Base-by-base conservation (phyloP, 2,797 vertebrate genomes). In the Hypotaenidia philippensis region DNA sequence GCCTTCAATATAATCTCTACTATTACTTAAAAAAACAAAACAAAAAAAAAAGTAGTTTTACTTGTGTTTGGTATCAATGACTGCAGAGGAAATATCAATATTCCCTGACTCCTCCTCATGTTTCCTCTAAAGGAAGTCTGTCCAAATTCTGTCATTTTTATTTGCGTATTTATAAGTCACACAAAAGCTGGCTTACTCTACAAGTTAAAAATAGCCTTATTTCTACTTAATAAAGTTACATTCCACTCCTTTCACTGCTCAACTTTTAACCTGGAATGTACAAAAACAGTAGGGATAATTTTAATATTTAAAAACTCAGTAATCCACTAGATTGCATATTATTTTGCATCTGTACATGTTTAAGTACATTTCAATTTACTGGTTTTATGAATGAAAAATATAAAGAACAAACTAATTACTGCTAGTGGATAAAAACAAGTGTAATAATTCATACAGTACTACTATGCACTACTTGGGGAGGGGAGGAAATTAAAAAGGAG, bases 1-100 rank as follows among this genome's bases (percentile, higher is more conserved):
- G 47, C 79, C 36, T 64, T 97, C 93, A 65, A 79, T 34, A 89
- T 92, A 96, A 74, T 97, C 96, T 83, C 97, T 98, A 88, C 25
- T 79, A 47, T 22, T 49, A 52, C 5, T 36, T 5, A 72, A 80
- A 34, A 34, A 34, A 34, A 71, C 61, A 22, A 61, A 13, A 77
- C 64, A 12, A 12, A 47, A 56, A 38, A 14, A 18, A 38, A 19
- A 72, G 49, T 8, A 27, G 1, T 57, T 83, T 69, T 60, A 56
- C 45, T 66, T 71, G 4, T 49, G 26, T 49, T 68, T 75, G 11
- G 8, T 52, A 83, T 59, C 44, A 86, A 56, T 0, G 0, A 47
- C 4, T 60, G 6, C 16, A 69, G 15, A 60, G 18, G 59, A 83
- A 94, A 59, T 41, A 81, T 10, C 40, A 44, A 15, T n/a, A 38